These are phyloP conservation scores for Pocillopora damicornis DNA, from an alignment of 64 coral and sea anemone genomes.

Conservation along the genomic window DNA sequence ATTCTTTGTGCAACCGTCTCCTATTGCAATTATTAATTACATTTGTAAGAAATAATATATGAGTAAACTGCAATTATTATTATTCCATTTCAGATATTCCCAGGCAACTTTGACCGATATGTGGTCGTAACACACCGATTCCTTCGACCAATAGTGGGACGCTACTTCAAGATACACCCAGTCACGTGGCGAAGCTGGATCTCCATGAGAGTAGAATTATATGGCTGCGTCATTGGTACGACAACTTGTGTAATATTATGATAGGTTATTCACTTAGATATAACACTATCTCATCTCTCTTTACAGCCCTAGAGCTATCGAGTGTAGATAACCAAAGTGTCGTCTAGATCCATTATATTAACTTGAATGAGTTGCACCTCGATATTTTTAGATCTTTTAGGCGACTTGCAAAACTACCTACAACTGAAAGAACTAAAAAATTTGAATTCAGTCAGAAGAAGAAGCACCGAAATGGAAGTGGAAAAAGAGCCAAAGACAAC, in stretches of 20 bases:
- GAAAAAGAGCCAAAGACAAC: too few species aligned
- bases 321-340: background rate
- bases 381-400: too few species aligned
- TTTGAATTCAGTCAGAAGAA: too few species aligned
- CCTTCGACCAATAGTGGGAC: conserved; percentile 33
- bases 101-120: conserved; percentile 56
- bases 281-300: background rate
- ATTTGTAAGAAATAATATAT: background rate
- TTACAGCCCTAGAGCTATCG: background rate
- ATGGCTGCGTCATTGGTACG: conserved; percentile 66
- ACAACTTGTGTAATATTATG: background rate
- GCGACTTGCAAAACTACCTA: too few species aligned
- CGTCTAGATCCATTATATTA: too few species aligned
- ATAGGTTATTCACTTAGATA: too few species aligned
- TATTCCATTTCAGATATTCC: conserved; percentile 53
- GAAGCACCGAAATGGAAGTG: too few species aligned
- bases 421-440: too few species aligned
- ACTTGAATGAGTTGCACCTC: too few species aligned
- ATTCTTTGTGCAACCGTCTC: too few species aligned
- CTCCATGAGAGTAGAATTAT: conserved; percentile 75
- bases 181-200: conserved; percentile 57
- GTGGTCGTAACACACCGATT: conserved; percentile 33
- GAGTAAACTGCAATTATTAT: background rate
- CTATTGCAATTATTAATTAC: background rate
- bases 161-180: conserved; percentile 56